phyloP scores from a whole-genome alignment of 2,113 vertebrate species.

The Cinclus cinclus region DNA sequence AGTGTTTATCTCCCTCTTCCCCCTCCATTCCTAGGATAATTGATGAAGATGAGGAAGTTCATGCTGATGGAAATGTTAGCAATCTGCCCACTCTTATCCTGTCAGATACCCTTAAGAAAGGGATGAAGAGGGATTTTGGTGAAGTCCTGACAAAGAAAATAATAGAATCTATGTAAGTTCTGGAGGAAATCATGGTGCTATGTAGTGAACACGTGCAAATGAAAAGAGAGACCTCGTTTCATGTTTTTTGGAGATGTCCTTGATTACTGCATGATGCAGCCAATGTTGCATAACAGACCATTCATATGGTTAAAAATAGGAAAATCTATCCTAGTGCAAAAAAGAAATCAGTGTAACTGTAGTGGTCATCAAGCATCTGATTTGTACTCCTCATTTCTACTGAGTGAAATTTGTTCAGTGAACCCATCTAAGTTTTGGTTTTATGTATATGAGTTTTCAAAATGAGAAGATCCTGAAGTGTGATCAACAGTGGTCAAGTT shows the following conservation, averaged over 20 bases:
- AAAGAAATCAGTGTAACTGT: background rate
- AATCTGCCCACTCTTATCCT: slow-evolving; percentile 79
- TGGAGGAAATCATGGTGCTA: slow-evolving; percentile 45
- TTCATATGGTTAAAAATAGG: background rate
- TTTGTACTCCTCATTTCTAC: background rate
- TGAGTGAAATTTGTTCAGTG: background rate
- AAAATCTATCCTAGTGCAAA: background rate
- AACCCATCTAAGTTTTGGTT: background rate
- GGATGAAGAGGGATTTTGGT: slow-evolving; percentile 78
- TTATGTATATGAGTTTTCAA: background rate
- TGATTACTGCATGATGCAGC: slow-evolving; percentile 13
- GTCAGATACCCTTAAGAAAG: slow-evolving; percentile 78
- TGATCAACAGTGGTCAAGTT: background rate
- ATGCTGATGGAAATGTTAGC: slow-evolving; percentile 72
- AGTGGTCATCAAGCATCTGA: background rate
- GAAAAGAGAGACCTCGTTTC: slow-evolving; percentile 1
- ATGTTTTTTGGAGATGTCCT: slow-evolving; percentile 22
- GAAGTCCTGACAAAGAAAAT: slow-evolving; percentile 81
- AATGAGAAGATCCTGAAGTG: background rate
- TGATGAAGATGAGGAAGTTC: slow-evolving; percentile 81
- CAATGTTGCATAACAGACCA: background rate
- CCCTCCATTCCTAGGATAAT: slow-evolving; percentile 75
- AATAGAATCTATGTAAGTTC: slow-evolving; percentile 81
- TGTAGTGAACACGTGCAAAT: slow-evolving; percentile 21
- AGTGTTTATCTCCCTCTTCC: slow-evolving; percentile 62